phyloP scores from a whole-genome alignment of 2,113 vertebrate species.

The Sturnus vulgaris region DNA sequence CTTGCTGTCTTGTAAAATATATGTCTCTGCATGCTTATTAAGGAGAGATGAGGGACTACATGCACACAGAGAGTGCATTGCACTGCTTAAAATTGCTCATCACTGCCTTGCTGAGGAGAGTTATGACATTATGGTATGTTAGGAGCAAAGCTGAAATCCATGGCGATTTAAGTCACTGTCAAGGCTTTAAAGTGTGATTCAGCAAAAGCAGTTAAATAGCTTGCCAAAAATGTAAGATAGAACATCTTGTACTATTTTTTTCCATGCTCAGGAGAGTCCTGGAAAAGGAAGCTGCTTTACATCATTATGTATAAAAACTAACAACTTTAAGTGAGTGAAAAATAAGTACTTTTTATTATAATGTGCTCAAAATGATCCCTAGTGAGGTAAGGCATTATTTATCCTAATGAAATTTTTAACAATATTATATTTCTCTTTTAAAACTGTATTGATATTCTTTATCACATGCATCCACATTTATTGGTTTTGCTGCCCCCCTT shows the following conservation, averaged over 20 bases:
- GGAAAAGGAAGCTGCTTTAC: not conserved
- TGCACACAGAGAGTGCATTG: not conserved
- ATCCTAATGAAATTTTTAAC: not conserved
- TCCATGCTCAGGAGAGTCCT: not conserved
- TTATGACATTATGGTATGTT: constrained; percentile 21
- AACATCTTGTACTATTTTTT: constrained; percentile 9
- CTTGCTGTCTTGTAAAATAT: constrained; percentile 23
- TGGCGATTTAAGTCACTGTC: constrained; percentile 58
- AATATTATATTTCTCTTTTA: not conserved
- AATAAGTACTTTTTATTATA: constrained; percentile 19
- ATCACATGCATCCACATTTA: not conserved
- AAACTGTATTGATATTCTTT: not conserved
- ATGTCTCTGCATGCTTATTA: constrained; percentile 54
- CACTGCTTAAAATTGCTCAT: constrained; percentile 36
- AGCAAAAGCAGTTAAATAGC: constrained; percentile 17
- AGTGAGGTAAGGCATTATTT: constrained; percentile 22
- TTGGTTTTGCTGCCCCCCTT: not conserved
- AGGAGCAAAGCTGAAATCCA: constrained; percentile 50
- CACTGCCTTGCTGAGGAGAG: constrained; percentile 27
- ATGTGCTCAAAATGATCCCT: constrained; percentile 3
- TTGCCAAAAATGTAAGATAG: constrained; percentile 38
- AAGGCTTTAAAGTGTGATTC: constrained; percentile 51
- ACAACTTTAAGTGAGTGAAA: constrained; percentile 12
- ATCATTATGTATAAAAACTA: not conserved
- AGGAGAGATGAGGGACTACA: constrained; percentile 20